These are phyloP conservation scores for Mus pahari DNA, from an alignment of 2,113 vertebrate genomes.

Conservation along the genomic window DNA sequence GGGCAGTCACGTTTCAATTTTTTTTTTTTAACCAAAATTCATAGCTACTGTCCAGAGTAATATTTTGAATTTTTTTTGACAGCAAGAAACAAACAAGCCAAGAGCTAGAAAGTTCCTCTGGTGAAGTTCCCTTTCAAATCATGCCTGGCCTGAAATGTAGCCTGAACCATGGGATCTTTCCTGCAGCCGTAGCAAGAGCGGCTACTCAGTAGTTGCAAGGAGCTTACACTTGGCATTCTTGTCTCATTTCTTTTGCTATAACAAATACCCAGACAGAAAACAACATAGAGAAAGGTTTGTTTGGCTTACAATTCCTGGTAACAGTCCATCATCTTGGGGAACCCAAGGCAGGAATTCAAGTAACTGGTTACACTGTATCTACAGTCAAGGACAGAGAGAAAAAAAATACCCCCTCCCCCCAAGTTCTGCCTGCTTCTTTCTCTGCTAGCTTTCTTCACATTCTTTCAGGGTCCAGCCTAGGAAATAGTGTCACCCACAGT, in stretches of 20 bases:
- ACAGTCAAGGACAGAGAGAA: not conserved
- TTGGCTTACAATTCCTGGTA: not conserved
- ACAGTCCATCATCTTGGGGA: not conserved
- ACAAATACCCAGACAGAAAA: not conserved
- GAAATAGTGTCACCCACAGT: not conserved
- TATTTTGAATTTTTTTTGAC: slow-evolving; percentile 54
- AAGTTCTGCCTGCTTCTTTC: not conserved
- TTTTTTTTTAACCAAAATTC: slow-evolving; percentile 13
- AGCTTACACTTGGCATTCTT: not conserved
- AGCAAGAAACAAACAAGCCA: slow-evolving; percentile 60
- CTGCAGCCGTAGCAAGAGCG: not conserved
- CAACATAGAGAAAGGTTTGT: not conserved
- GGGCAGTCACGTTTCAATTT: slow-evolving; percentile 53
- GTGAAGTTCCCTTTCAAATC: not conserved
- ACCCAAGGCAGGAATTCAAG: not conserved
- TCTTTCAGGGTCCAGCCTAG: not conserved
- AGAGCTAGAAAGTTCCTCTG: not conserved
- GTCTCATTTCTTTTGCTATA: not conserved
- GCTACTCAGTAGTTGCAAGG: not conserved
- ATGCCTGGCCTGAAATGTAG: not conserved
- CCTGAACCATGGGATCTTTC: not conserved
- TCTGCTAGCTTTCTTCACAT: not conserved
- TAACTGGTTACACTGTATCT: not conserved
- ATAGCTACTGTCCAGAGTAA: slow-evolving; percentile 29
- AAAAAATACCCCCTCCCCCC: not conserved